These are phyloP conservation scores for Lysiphlebus fabarum DNA, from an alignment of 1,140 invertebrate genomes.

Conservation along the genomic window DNA sequence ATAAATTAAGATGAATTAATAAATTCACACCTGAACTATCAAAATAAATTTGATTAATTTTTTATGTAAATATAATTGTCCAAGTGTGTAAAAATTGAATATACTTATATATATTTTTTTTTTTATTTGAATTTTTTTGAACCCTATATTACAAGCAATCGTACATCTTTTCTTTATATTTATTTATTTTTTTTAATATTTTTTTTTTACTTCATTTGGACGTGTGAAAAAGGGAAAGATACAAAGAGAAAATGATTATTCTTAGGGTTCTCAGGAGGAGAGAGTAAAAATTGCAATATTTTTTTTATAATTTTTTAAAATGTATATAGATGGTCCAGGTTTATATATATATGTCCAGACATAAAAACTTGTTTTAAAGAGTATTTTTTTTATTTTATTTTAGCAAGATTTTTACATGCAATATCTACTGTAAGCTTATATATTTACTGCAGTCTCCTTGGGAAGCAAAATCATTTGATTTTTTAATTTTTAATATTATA, in stretches of 20 bases:
- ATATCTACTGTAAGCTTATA: no score
- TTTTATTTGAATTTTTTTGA: slow-evolving; percentile 20
- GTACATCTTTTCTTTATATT: neutral
- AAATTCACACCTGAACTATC: no score
- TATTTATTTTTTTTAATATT: slow-evolving; percentile 26
- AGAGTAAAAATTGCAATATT: neutral
- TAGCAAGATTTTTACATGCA: neutral
- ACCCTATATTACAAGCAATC: slow-evolving; percentile 1
- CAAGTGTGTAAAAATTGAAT: no score
- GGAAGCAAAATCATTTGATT: no score
- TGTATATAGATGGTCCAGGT: neutral
- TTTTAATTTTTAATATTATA: no score
- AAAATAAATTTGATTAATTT: no score
- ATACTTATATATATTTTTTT: no score
- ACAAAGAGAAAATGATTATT: slow-evolving; percentile 48
- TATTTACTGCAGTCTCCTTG: no score
- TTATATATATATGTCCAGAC: slow-evolving; percentile 36
- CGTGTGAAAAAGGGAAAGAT: slow-evolving; percentile 44
- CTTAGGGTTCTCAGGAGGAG: slow-evolving; percentile 40
- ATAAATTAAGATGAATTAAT: no score
- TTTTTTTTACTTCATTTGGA: slow-evolving; percentile 35
- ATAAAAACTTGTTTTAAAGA: slow-evolving; percentile 44
- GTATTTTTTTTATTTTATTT: slow-evolving; percentile 12
- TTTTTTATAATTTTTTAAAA: no score
- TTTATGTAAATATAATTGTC: no score